Base-by-base conservation (phyloP, 2,888 invertebrate genomes). In the Bedellia somnulentella region DNA sequence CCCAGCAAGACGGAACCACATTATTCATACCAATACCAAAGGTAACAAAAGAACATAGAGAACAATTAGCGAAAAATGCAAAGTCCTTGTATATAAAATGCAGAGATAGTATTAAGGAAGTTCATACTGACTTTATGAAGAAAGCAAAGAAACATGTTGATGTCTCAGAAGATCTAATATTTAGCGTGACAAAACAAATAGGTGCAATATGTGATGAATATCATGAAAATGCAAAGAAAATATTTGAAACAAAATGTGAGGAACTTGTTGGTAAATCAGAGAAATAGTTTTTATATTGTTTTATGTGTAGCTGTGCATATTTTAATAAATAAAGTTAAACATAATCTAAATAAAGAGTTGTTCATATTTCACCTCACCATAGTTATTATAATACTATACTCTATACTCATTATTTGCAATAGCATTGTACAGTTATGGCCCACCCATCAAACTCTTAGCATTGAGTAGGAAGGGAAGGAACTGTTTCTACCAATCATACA, bases 1-100 rank as follows among this genome's bases (percentile, higher is more conserved):
- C 95, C 0, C 95, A 96, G 54, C 93, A 94, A 59, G 96, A 97
- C 53, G 94, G 94, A 13, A 93, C 92, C 2, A 90, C 89, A 2
- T 61, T 97, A 27, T 95, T 83, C 59, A 80, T 97, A 30, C 89
- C 92, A 21, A 81, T 94, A 40, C 93, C 95, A 8, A 94, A 93
- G 62, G 88, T 98, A 0, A 96, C 97, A 0, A 89, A 89, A 52
- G 96, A 98, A 55, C 89, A 95, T 49, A 79, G 97, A 40, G 95
- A 96, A 64, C 81, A 80, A 35, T 71, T 98, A 34, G 85, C 90
- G 0, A 93, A 92, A 64, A 90, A 85, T 78, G 95, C 96, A 0
- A 94, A 92, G 64, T 70, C 78, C 1, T 49, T 93, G 29, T 92
- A 84, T 49, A 80, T 88, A 3, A 89, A 88, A 57, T 87, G 89